phyloP scores from a whole-genome alignment of 2,797 vertebrate genomes.

The Sylvilagus floridanus region DNA sequence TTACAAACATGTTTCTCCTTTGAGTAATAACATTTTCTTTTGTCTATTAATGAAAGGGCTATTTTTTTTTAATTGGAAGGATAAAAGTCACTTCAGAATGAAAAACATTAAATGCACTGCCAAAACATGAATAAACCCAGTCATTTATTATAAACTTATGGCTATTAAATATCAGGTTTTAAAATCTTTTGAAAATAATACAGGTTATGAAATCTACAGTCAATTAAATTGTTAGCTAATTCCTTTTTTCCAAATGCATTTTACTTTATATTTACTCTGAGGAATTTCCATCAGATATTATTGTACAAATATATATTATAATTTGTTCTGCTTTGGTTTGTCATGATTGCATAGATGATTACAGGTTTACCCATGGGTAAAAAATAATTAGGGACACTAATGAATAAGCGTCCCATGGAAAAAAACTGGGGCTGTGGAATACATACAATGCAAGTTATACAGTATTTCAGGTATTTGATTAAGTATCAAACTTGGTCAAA shows the following conservation, averaged over 20 bases:
- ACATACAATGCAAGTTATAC: neutral
- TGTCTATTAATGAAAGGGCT: constrained; percentile 3
- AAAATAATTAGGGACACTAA: constrained; percentile 77
- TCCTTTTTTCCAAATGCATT: constrained; percentile 56
- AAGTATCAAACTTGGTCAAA: neutral
- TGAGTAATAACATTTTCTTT: neutral
- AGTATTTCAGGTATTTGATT: constrained; percentile 11
- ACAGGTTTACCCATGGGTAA: constrained; percentile 61
- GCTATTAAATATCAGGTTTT: constrained; percentile 55
- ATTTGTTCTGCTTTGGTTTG: constrained; percentile 60
- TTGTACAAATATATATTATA: constrained; percentile 65
- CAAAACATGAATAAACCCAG: constrained; percentile 33
- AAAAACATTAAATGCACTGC: constrained; percentile 48
- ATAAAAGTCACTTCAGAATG: constrained; percentile 41
- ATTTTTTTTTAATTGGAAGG: constrained; percentile 20
- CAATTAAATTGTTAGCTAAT: constrained; percentile 63
- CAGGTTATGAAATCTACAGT: constrained; percentile 61
- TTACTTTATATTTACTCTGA: constrained; percentile 67
- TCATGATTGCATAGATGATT: constrained; percentile 66
- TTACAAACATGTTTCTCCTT: neutral
- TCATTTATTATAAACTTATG: constrained; percentile 33
- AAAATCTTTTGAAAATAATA: constrained; percentile 60
- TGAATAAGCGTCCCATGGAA: constrained; percentile 44
- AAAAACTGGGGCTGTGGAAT: neutral
- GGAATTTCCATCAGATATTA: constrained; percentile 66